Evolutionary conservation across 35 echinoderm and acorn worm genomes (phyloP), one percentile per base, ranked within the genome.

Genomic region (Apostichopus parvimensis): DNA sequence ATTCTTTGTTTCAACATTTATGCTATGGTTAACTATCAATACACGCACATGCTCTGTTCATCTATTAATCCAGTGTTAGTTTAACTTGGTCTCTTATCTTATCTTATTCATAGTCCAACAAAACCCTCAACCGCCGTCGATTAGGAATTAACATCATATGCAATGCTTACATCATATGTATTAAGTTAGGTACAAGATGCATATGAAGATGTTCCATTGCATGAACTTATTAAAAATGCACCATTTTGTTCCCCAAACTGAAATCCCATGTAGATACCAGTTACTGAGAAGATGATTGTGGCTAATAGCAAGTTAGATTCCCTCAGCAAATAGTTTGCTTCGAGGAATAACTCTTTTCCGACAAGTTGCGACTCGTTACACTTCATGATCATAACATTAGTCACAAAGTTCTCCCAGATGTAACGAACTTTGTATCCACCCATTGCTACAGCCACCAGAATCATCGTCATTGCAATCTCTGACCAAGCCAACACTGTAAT

Each of bases 381-480:
- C n/a, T 17, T 18, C 71, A 73, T 22, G 17, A 73, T 73, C 11
- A 73, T 17, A 17, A 73, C 15, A 22, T 73, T 73, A 73, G 18
- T 18, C 15, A 22, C 71, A n/a, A 73, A 73, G 5, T 73, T 14
- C 6, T 73, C 71, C 71, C 71, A 73, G 17, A 73, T 17, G 20
- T 73, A 73, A 73, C 17, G 71, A 73, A 73, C 71, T 73, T 73
- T 73, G n/a, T 17, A 73, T 6, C 71, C 71, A n/a, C 71, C 71
- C 71, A 73, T 73, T 22, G 71, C 71, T 22, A 73, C 17, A 6
- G 71, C 71, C 14, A 12, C 6, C 6, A 73, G 71, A 4, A 73
- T 4, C 71, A 73, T 14, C 17, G 1, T 18, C 71, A 73, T 73
- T 7, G 71, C 71, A 3, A 73, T 73, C 20, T 73, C 71, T 73